Evolutionary conservation across 2,113 vertebrate genomes (phyloP).

Genomic region (Eulacestoma nigropectus): DNA sequence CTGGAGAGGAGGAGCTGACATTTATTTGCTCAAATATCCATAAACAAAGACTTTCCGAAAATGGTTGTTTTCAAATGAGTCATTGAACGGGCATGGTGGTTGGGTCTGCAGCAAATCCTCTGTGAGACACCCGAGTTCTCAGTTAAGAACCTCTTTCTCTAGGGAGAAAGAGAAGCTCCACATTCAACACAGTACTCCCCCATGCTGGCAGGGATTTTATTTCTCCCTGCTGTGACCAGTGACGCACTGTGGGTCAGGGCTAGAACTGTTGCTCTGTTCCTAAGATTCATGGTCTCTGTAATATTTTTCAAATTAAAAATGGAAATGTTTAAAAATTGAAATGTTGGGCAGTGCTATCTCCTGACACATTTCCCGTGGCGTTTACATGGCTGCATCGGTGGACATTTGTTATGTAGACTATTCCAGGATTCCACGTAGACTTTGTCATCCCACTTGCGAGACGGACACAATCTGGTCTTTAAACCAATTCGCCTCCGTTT

Average conservation of each 20-base stretch:
- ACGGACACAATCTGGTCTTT: neutral
- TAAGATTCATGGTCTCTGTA: neutral
- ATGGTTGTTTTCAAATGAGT: conserved; percentile 57
- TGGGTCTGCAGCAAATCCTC: conserved; percentile 12
- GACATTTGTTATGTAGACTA: conserved; percentile 22
- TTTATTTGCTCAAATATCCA: conserved; percentile 64
- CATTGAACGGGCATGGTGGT: neutral
- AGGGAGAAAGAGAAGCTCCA: neutral
- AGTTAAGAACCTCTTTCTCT: neutral
- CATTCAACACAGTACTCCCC: neutral
- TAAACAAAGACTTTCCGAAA: conserved; percentile 63
- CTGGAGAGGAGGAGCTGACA: conserved; percentile 49
- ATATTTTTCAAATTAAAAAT: neutral
- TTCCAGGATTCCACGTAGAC: neutral
- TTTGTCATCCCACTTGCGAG: neutral
- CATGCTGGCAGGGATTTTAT: neutral
- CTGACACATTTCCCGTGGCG: conserved; percentile 8
- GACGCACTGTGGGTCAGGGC: neutral
- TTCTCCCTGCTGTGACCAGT: neutral
- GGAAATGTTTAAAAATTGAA: conserved; percentile 22
- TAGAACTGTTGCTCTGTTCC: neutral
- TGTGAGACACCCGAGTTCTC: neutral
- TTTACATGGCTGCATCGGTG: neutral
- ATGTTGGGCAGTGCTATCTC: neutral
- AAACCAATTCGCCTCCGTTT: neutral